phyloP scores from a whole-genome alignment of 2,797 vertebrate species.

The Gallinago solitaria region DNA sequence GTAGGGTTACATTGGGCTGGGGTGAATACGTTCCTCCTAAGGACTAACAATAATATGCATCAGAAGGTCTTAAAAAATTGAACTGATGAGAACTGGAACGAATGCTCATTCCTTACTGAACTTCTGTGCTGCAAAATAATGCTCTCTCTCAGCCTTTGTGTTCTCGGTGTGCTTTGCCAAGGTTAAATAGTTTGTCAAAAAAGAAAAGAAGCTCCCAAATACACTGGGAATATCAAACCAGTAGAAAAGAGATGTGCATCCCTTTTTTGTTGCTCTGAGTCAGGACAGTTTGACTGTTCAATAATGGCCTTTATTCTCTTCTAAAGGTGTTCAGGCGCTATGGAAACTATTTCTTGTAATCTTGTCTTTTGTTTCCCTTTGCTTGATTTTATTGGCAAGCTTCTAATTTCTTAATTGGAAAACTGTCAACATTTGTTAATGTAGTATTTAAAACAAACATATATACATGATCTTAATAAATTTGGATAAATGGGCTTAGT shows the following conservation, averaged over 20 bases:
- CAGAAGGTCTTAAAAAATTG: background rate
- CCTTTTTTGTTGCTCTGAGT: background rate
- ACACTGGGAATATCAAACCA: background rate
- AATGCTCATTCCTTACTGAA: background rate
- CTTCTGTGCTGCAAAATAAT: background rate
- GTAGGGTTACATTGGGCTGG: background rate
- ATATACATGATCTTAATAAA: conserved; percentile 13
- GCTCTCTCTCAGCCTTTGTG: background rate
- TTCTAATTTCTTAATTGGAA: conserved; percentile 64
- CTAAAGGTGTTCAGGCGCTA: conserved; percentile 17
- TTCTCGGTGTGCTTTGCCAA: background rate
- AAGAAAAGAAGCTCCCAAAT: background rate
- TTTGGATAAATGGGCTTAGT: conserved; percentile 19
- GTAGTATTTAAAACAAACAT: conserved; percentile 37
- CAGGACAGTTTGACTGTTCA: background rate
- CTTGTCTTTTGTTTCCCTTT: conserved; percentile 19
- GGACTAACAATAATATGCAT: background rate
- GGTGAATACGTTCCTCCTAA: background rate
- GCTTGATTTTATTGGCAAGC: conserved; percentile 54
- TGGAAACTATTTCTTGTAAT: conserved; percentile 23
- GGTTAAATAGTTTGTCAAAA: conserved; percentile 11
- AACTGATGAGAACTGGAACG: background rate
- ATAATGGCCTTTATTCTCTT: conserved; percentile 24
- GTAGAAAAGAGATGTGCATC: background rate
- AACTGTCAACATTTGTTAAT: conserved; percentile 49